Percentiles rank a stretch among this genome's conserved stretches.
Evolutionary conservation across 2,113 vertebrate species (phyloP).

Genomic region (Callionymus lyra): DNA sequence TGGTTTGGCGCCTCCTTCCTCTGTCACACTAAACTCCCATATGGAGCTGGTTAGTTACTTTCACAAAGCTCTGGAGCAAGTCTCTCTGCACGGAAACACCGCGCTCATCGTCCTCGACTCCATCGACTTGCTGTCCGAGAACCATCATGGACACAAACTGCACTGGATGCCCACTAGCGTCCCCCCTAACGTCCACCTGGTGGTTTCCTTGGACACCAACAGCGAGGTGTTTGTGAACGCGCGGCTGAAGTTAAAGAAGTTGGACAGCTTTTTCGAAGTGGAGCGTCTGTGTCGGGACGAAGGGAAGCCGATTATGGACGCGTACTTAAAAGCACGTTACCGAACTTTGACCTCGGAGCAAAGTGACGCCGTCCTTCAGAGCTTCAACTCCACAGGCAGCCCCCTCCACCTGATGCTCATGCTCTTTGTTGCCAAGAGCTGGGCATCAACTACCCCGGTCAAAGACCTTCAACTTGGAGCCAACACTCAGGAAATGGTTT

Average conservation of each 20-base stretch:
- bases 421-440: constrained; percentile 60
- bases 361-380: constrained; percentile 36
- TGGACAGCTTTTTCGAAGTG: constrained; percentile 52
- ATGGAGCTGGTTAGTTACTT: constrained; percentile 60
- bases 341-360: constrained; percentile 50
- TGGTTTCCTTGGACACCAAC: constrained; percentile 58
- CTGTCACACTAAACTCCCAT: constrained; percentile 33
- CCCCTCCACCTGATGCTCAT: constrained; percentile 67
- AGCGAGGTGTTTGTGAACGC: constrained; percentile 36
- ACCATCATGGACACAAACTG: constrained; percentile 27
- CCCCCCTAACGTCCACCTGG: constrained; percentile 66
- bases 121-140: constrained; percentile 57
- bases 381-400: constrained; percentile 50
- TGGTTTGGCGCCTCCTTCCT: constrained; percentile 50
- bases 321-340: constrained; percentile 29
- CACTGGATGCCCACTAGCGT: constrained; percentile 66
- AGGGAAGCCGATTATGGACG: constrained; percentile 50
- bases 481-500: constrained; percentile 49
- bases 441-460: constrained; percentile 59
- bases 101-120: constrained; percentile 71
- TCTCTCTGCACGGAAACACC: constrained; percentile 51
- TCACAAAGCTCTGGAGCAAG: constrained; percentile 48
- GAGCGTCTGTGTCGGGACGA: constrained; percentile 51
- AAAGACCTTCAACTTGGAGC: constrained; percentile 37
- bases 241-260: constrained; percentile 15